phyloP scores from a whole-genome alignment of 1,140 invertebrate genomes.

The Ectropis grisescens region DNA sequence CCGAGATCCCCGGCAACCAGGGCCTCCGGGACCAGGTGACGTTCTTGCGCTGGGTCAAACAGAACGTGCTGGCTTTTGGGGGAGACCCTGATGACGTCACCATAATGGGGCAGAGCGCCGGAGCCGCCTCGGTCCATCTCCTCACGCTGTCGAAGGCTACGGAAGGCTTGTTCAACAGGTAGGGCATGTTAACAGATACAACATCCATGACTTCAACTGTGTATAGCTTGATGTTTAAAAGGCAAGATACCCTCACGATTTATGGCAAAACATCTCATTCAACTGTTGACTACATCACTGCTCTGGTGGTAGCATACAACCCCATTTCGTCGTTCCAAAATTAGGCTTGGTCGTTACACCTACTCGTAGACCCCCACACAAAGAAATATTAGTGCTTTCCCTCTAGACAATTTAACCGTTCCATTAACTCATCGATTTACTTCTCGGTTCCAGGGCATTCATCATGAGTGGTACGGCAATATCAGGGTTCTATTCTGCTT shows the following conservation, averaged over 20 bases:
- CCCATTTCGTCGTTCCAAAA: background rate
- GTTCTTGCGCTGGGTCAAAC: constrained; percentile 74
- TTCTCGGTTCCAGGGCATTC: constrained; percentile 31
- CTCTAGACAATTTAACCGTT: background rate
- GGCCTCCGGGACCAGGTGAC: constrained; percentile 77
- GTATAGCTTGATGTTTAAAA: no score
- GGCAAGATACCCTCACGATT: background rate
- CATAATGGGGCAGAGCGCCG: constrained; percentile 73
- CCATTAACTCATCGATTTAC: background rate
- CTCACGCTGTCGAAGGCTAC: constrained; percentile 56
- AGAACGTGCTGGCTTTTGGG: constrained; percentile 77
- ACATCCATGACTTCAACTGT: background rate
- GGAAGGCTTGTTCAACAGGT: constrained; percentile 42
- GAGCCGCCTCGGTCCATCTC: constrained; percentile 62
- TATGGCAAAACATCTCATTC: no score
- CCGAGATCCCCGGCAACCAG: constrained; percentile 76
- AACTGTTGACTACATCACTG: background rate
- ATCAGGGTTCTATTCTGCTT: constrained; percentile 27
- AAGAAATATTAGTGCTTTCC: background rate
- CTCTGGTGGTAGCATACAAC: background rate
- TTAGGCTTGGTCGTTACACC: background rate
- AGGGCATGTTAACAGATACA: background rate
- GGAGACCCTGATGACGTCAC: constrained; percentile 75
- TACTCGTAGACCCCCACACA: background rate
- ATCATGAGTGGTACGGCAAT: constrained; percentile 44